These are phyloP conservation scores for Pectinophora gossypiella DNA, from an alignment of 1,140 invertebrate species.

Conservation along the genomic window DNA sequence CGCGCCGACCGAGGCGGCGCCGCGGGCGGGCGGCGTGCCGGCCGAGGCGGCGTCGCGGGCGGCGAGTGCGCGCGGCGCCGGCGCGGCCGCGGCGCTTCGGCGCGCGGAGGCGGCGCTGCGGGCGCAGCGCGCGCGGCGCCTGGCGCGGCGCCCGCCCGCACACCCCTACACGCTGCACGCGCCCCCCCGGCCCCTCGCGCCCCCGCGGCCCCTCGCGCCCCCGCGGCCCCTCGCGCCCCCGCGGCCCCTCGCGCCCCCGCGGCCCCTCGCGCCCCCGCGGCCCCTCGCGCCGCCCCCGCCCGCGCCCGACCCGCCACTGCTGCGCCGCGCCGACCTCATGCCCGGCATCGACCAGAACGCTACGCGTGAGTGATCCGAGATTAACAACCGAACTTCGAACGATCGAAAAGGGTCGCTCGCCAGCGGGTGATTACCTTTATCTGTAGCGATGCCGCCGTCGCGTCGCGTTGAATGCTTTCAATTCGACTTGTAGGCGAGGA, in stretches of 20 bases:
- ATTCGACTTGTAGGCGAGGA: not conserved
- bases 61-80: not conserved
- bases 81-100: not conserved
- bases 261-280: not conserved
- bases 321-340: not conserved
- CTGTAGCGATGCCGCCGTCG: too few species aligned
- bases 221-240: too few species aligned
- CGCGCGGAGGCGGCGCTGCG: not conserved
- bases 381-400: not conserved
- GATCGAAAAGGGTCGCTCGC: not conserved
- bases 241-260: constrained; percentile 7
- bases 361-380: not conserved
- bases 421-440: not conserved
- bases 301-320: not conserved
- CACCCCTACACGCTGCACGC: not conserved
- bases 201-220: constrained; percentile 26
- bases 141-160: not conserved
- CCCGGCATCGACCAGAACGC: not conserved
- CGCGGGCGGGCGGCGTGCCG: not conserved
- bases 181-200: constrained; percentile 11
- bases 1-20: constrained; percentile 13
- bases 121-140: not conserved
- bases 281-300: not conserved
- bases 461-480: too few species aligned
- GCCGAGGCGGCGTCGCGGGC: not conserved